Evolutionary conservation across 2,888 invertebrate species (phyloP), one percentile per base, ranked within the genome.

Genomic region (Campoplex nolae): DNA sequence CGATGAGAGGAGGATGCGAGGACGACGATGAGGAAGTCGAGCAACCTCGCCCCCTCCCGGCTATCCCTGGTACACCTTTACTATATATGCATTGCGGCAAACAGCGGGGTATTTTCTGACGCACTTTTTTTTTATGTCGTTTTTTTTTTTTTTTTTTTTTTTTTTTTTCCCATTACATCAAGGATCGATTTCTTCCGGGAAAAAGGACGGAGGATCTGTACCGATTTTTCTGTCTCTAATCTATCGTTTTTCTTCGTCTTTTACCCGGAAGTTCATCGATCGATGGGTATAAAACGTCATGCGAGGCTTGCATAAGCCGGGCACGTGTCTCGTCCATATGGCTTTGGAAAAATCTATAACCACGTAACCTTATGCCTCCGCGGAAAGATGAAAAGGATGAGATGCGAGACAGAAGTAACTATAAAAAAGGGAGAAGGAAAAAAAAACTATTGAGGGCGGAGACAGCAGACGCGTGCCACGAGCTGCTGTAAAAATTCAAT

Each of bases 141-240:
- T 79, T 83, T 87, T 84, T 82, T 58, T 83, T 23, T 23, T 68
- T 79, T 83, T 87, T 84, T 82, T 23, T 23, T 23, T 23, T 23
- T 23, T 23, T 23, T 23, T 23, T 23, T 0, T 23, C 23, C 23
- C 58, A 80, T 81, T 28, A 42, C 38, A 51, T 71, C 62, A 51
- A 74, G 80, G 83, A 85, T 91, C 88, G 89, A 89, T 91, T 90
- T 88, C 90, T 91, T 90, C 89, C 88, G 85, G 91, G 84, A 89
- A 91, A 91, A 90, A 18, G 70, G 65, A 79, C 86, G 75, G 65
- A 38, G 74, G 67, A 85, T 84, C 87, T 42, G 65, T 76, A 77
- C 76, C 65, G 80, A 84, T 80, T 67, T 65, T 77, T 81, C 80
- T 81, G 65, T 73, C 42, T 86, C 38, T 58, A 71, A 75, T 76